These are phyloP conservation scores for Menidia menidia DNA, from an alignment of 2,797 vertebrate species.

Conservation along the genomic window DNA sequence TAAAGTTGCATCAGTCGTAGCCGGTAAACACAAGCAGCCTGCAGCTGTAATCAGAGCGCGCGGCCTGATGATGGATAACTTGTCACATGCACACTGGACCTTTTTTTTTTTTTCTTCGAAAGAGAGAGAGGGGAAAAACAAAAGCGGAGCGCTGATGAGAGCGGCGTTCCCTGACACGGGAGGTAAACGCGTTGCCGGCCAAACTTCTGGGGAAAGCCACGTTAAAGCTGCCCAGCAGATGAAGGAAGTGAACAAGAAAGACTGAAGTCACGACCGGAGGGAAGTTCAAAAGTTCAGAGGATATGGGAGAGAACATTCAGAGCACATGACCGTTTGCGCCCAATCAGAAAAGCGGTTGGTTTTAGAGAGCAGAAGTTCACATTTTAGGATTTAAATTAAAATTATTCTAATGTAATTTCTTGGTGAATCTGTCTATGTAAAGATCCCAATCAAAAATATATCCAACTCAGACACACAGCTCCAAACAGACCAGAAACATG, in stretches of 20 bases:
- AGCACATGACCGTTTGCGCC: not conserved
- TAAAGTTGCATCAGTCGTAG: constrained; percentile 41
- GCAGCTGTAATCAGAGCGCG: constrained; percentile 16
- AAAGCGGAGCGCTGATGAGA: not conserved
- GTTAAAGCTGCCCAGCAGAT: not conserved
- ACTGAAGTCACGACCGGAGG: not conserved
- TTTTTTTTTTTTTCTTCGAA: constrained; percentile 8
- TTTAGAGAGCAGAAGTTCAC: not conserved
- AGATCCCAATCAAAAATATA: not conserved
- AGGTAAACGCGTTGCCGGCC: not conserved
- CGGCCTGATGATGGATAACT: constrained; percentile 22
- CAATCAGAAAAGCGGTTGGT: not conserved
- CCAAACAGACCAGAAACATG: not conserved
- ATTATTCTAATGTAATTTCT: not conserved
- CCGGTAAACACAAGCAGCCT: constrained; percentile 9
- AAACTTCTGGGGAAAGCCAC: not conserved
- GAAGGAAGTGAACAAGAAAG: constrained; percentile 1
- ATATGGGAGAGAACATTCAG: not conserved
- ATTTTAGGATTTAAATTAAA: not conserved
- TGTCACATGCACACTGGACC: constrained; percentile 16
- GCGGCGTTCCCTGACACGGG: not conserved
- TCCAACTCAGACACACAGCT: not conserved
- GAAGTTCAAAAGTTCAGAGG: constrained; percentile 23
- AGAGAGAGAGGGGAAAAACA: constrained; percentile 1
- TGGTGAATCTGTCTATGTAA: not conserved